Conservation (phyloP, 2,888 invertebrate species). For the Lampropteryx suffumata region DNA sequence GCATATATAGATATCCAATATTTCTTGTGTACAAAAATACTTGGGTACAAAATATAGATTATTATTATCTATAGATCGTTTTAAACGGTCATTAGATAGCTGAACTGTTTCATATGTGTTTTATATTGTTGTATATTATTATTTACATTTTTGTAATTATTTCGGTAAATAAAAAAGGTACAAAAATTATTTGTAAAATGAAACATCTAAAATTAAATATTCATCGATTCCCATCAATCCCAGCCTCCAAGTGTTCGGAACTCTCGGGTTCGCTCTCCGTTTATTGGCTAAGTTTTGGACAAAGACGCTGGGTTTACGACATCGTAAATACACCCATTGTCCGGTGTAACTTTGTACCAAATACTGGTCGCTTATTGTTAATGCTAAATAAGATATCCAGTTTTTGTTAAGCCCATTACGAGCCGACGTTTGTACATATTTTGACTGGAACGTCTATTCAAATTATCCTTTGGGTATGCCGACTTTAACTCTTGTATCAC, state of each 20-base stretch:
- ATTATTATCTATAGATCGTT: too few species aligned
- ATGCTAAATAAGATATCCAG: slow-evolving; percentile 79
- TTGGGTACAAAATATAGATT: too few species aligned
- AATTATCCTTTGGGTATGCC: slow-evolving; percentile 59
- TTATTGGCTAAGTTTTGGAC: slow-evolving; percentile 69
- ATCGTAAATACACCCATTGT: slow-evolving; percentile 74
- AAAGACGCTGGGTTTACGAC: slow-evolving; percentile 72
- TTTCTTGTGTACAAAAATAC: too few species aligned
- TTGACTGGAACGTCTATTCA: slow-evolving; percentile 70
- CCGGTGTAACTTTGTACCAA: slow-evolving; percentile 61
- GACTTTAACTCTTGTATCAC: slow-evolving; percentile 62
- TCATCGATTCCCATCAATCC: slow-evolving; percentile 13
- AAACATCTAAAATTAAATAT: slow-evolving; percentile 6
- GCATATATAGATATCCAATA: too few species aligned
- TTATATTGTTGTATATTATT: too few species aligned
- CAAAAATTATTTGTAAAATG: not conserved
- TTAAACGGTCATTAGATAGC: too few species aligned
- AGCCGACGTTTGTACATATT: slow-evolving; percentile 75
- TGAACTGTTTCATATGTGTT: too few species aligned
- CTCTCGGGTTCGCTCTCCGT: slow-evolving; percentile 42
- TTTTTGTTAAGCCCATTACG: slow-evolving; percentile 74
- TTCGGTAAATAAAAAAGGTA: too few species aligned
- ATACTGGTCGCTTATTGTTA: slow-evolving; percentile 71
- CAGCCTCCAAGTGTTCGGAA: slow-evolving; percentile 26
- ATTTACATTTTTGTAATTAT: too few species aligned